Evolutionary conservation across 1,140 invertebrate genomes (phyloP), one percentile per base, ranked within the genome.

Genomic region (Portunus trituberculatus): DNA sequence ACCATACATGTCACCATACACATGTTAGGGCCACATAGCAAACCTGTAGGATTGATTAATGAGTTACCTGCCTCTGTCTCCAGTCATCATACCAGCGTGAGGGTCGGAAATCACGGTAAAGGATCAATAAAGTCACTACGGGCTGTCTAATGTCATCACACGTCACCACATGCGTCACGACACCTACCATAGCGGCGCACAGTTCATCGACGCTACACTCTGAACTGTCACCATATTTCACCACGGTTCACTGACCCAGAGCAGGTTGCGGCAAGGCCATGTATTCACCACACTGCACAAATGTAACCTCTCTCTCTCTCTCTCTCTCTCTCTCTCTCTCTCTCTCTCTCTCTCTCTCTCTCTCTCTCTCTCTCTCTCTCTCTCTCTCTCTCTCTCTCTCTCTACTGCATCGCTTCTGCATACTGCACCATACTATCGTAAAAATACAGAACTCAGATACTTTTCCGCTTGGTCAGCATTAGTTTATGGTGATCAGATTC

Each of bases 311-410:
- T 76, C 67, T 76, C 67, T 76, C 67, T 76, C 67, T 76, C 67
- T 76, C 67, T 76, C 67, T 76, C 67, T 76, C 67, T 76, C 67
- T 76, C 67, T 76, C 67, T 76, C 67, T 25, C 67, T n/a, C n/a
- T 76, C 67, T 76, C 67, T 76, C n/a, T 76, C 20, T 59, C 52
- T 59, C 52, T 59, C 52, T 59, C 52, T 59, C 52, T 59, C 52
- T 59, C 52, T 59, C 52, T 59, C 52, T 59, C 52, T 59, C 52
- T 59, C 52, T 59, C 52, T 59, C 52, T 59, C 52, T 59, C 52
- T 59, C 52, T 59, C 52, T 59, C 52, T 59, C 52, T 59, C 52
- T 59, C 52, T 59, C 52, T 59, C 52, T 59, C 52, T 59, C 16
- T 14, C 52, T 20, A 10, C 52, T 14, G 16, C 52, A 59, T 20